Conservation (phyloP, 2,113 vertebrate genomes). For the Cochlearius cochlearius region DNA sequence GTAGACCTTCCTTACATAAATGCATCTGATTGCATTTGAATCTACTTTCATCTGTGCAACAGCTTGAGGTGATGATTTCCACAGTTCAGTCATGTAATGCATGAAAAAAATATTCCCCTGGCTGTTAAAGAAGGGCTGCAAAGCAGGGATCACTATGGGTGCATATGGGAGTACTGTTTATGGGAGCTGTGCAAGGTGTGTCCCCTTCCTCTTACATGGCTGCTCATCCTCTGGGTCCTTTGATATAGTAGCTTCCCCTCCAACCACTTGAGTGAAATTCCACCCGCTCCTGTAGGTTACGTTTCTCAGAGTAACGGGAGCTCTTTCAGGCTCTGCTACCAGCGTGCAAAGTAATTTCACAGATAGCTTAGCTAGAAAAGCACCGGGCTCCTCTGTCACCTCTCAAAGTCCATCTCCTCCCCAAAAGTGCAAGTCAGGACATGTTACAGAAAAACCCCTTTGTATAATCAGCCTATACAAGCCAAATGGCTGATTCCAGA, state of each 20-base stretch:
- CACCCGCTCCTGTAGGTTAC: not conserved
- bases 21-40: not conserved
- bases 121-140: not conserved
- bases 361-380: not conserved
- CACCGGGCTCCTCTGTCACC: not conserved
- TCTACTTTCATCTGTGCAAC: not conserved
- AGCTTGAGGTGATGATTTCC: not conserved
- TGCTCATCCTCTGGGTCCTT: not conserved
- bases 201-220: not conserved
- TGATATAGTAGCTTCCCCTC: not conserved
- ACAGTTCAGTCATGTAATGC: not conserved
- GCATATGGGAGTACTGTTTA: not conserved
- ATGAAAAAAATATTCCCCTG: not conserved
- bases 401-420: not conserved
- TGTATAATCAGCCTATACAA: not conserved
- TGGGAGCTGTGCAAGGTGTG: not conserved
- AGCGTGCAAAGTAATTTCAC: not conserved
- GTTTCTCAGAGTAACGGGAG: not conserved
- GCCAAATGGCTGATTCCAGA: not conserved
- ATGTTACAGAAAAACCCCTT: not conserved
- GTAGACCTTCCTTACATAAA: not conserved
- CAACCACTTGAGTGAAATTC: not conserved
- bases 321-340: not conserved
- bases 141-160: not conserved
- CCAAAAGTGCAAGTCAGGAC: not conserved